Evolutionary conservation across 2,888 invertebrate genomes (phyloP).

Genomic region (Meghimatium bilineatum): DNA sequence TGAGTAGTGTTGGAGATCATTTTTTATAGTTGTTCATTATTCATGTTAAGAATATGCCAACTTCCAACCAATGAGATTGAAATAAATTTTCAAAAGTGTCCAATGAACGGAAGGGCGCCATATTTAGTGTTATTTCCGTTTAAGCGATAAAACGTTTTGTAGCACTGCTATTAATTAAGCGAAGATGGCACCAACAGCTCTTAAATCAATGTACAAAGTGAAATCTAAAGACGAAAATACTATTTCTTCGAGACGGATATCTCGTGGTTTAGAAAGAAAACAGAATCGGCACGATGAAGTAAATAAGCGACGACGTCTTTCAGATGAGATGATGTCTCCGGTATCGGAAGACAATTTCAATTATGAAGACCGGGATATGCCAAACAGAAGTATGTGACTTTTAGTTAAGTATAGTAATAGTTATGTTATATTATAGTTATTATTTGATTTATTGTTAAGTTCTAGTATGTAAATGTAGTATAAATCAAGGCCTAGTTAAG

Average conservation of each 20-base stretch:
- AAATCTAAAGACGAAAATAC: conserved; percentile 9
- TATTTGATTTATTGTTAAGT: no score
- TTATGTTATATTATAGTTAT: background rate
- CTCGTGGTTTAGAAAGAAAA: conserved; percentile 24
- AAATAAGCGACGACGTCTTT: conserved; percentile 60
- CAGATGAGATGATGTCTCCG: conserved; percentile 60
- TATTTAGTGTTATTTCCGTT: background rate
- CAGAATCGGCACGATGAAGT: conserved; percentile 54
- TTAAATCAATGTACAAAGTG: conserved; percentile 24
- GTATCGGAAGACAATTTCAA: conserved; percentile 58
- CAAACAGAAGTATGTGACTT: background rate
- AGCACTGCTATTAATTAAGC: no score
- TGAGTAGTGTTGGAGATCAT: no score
- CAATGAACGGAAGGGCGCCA: background rate
- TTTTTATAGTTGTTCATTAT: no score
- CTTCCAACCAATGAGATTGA: conserved; percentile 20
- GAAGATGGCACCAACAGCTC: background rate
- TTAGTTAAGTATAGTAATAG: background rate
- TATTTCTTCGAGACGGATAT: conserved; percentile 12
- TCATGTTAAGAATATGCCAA: no score
- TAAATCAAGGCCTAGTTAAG: no score
- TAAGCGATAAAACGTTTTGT: background rate
- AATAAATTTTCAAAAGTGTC: background rate
- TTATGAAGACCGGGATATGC: background rate
- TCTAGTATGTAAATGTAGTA: no score